Conservation (phyloP, 1,140 invertebrate species). For the Diachasmimorpha longicaudata region DNA sequence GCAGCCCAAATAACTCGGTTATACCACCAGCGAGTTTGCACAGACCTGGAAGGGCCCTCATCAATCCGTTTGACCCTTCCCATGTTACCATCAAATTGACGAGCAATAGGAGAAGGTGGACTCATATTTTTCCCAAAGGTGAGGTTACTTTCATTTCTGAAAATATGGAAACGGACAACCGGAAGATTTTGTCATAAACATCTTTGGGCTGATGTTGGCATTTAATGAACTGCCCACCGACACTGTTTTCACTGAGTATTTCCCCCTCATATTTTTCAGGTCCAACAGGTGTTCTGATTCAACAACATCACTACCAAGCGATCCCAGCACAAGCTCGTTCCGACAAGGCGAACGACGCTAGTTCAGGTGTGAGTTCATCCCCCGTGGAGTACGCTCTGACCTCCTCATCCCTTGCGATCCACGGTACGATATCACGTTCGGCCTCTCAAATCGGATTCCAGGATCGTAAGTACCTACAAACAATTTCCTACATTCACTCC, state of each 20-base stretch:
- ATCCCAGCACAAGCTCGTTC: conserved; percentile 67
- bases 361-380: conserved; percentile 34
- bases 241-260: too few species aligned
- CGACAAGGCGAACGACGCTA: conserved; percentile 38
- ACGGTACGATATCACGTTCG: conserved; percentile 48
- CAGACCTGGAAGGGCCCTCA: conserved; percentile 76
- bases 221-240: too few species aligned
- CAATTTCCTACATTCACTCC: too few species aligned
- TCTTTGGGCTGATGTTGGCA: too few species aligned
- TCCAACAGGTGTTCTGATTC: conserved; percentile 86
- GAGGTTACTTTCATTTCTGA: too few species aligned
- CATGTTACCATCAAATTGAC: conserved; percentile 96
- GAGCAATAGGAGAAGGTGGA: conserved; percentile 95
- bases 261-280: conserved; percentile 61
- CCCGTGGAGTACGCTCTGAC: conserved; percentile 22
- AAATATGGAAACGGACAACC: too few species aligned
- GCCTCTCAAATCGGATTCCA: conserved; percentile 58
- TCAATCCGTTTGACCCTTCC: conserved; percentile 98
- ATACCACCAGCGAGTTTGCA: conserved; percentile 57
- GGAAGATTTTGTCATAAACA: too few species aligned
- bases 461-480: conserved; percentile 53
- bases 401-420: conserved; percentile 20
- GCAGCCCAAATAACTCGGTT: conserved; percentile 50
- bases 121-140: conserved; percentile 98
- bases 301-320: conserved; percentile 92